These are phyloP conservation scores for Numenius arquata DNA, from an alignment of 2,113 vertebrate genomes.

Conservation along the genomic window DNA sequence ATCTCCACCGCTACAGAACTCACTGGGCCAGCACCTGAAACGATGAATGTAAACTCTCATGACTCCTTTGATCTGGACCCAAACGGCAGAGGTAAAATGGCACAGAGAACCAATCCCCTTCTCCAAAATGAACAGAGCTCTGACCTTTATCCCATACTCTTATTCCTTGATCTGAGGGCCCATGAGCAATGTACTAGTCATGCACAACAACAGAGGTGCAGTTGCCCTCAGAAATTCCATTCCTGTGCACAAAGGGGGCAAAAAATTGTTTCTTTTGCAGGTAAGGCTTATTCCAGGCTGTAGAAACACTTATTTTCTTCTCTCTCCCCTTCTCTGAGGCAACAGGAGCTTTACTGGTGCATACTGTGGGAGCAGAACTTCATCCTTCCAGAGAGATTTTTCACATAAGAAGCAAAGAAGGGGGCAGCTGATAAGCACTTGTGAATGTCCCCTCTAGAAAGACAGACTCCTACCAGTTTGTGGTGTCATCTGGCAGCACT, in stretches of 20 bases:
- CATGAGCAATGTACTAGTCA: neutral
- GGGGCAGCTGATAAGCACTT: neutral
- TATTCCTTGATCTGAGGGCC: neutral
- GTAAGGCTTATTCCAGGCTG: neutral
- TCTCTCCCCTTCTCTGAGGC: neutral
- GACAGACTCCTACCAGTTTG: neutral
- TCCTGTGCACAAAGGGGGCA: neutral
- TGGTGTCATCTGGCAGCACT: neutral
- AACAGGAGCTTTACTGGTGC: neutral
- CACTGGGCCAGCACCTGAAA: neutral
- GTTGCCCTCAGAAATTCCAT: neutral
- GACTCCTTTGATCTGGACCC: neutral
- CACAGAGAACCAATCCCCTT: neutral
- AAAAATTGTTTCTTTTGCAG: neutral
- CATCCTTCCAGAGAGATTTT: neutral
- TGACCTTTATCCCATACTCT: neutral
- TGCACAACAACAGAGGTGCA: neutral
- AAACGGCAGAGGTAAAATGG: neutral
- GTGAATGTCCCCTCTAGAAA: neutral
- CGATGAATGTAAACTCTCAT: fast-evolving
- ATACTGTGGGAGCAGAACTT: neutral
- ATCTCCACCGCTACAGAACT: fast-evolving
- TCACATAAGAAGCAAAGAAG: neutral
- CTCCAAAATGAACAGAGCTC: neutral
- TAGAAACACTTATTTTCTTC: neutral